Evolutionary conservation across 2,113 vertebrate genomes (phyloP).

Genomic region (Butastur rufipennis): DNA sequence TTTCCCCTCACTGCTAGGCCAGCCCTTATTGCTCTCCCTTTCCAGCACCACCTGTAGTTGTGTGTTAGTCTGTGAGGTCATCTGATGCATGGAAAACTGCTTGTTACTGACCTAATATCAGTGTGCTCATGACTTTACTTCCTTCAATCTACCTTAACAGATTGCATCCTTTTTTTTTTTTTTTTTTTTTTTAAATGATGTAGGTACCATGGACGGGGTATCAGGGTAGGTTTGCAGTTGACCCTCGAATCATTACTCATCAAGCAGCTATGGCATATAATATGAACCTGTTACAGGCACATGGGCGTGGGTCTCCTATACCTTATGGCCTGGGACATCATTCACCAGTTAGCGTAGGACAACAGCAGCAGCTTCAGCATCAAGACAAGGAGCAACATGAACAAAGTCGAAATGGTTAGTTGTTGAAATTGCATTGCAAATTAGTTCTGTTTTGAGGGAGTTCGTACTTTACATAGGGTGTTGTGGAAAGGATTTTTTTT

Average conservation of each 20-base stretch:
- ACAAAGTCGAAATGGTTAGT: constrained; percentile 85
- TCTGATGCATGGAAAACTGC: not conserved
- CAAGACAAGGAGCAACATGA: constrained; percentile 91
- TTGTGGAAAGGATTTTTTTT: not conserved
- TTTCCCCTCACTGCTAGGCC: not conserved
- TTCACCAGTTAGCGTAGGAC: constrained; percentile 86
- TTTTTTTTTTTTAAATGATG: not conserved
- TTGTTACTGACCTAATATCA: not conserved
- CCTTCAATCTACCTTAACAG: not conserved
- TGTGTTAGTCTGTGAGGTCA: not conserved
- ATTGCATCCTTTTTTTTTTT: not conserved
- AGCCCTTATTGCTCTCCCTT: not conserved
- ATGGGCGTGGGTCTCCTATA: constrained; percentile 90
- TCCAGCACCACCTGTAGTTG: not conserved
- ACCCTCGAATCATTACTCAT: constrained; percentile 94
- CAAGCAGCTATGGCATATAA: constrained; percentile 98
- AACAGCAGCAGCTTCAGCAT: constrained; percentile 78
- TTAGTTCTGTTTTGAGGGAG: not conserved
- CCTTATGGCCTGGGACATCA: constrained; percentile 91
- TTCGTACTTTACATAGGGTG: not conserved
- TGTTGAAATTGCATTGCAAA: not conserved
- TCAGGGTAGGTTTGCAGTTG: constrained; percentile 95
- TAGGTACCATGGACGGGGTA: constrained; percentile 96
- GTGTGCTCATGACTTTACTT: not conserved
- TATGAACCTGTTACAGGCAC: constrained; percentile 91